phyloP scores from a whole-genome alignment of 2,113 vertebrate genomes.

The Calyptomena viridis region DNA sequence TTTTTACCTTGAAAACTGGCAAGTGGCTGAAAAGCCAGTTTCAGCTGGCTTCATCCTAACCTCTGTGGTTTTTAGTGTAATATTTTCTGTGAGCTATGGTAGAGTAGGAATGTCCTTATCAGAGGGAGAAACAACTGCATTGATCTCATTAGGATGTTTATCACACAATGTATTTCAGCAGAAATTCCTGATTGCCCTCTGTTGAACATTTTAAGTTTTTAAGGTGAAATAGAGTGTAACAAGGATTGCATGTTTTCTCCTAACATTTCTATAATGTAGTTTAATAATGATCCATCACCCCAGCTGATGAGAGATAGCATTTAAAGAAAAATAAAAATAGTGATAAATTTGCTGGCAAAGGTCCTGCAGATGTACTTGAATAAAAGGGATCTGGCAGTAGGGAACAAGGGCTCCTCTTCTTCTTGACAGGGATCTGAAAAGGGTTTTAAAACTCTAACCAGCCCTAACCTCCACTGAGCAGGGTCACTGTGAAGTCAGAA shows the following conservation, averaged over 20 bases:
- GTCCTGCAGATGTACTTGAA: not conserved
- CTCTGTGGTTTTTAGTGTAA: not conserved
- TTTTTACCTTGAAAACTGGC: not conserved
- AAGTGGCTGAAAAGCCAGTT: not conserved
- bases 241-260: not conserved
- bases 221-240: constrained; percentile 42
- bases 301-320: not conserved
- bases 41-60: not conserved
- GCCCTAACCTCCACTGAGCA: not conserved
- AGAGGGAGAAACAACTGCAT: not conserved
- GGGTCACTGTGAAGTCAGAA: not conserved
- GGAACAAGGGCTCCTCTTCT: not conserved
- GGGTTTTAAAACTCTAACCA: not conserved
- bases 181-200: constrained; percentile 3
- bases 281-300: constrained; percentile 23
- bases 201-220: not conserved
- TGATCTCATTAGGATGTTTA: constrained; percentile 48
- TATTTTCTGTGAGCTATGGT: not conserved
- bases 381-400: not conserved
- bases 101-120: not conserved
- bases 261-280: not conserved
- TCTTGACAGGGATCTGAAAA: not conserved
- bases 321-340: constrained; percentile 19
- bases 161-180: constrained; percentile 8
- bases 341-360: not conserved